A percentile compares a stretch with the other conserved stretches of the same genome.
phyloP scores from a whole-genome alignment of 1,140 invertebrate species.

The Druon quercuslanigerum region DNA sequence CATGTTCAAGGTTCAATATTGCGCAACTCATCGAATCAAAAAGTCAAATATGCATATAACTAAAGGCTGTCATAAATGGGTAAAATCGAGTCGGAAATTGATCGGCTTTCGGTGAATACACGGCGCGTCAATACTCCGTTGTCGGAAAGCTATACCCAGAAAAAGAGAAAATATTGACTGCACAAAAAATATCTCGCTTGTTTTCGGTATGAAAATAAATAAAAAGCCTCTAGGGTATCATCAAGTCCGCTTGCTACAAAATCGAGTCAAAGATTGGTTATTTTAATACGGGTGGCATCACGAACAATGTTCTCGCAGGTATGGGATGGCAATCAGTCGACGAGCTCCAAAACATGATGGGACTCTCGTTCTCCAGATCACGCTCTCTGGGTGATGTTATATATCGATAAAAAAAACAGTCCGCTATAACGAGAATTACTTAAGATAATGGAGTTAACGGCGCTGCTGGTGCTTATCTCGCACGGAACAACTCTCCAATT shows the following conservation, averaged over 20 bases:
- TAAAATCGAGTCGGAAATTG: conserved; percentile 46
- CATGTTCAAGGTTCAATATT: conserved; percentile 19
- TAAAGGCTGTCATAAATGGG: conserved; percentile 37
- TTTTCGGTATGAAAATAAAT: conserved; percentile 28
- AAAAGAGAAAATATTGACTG: conserved; percentile 47
- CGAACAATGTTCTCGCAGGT: conserved; percentile 4
- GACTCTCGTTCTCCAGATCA: conserved; percentile 31
- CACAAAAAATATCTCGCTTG: conserved; percentile 46
- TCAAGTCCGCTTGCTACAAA: conserved; percentile 42
- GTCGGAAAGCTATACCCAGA: neutral
- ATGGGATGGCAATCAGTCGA: conserved; percentile 35
- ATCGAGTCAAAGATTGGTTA: conserved; percentile 50
- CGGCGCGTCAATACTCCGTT: neutral
- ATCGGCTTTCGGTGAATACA: conserved; percentile 36
- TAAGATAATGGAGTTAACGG: conserved; percentile 42
- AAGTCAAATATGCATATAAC: conserved; percentile 34
- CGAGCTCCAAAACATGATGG: conserved; percentile 35
- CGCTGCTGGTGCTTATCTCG: conserved; percentile 47
- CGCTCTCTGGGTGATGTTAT: conserved; percentile 35
- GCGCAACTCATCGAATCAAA: neutral
- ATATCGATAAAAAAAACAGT: conserved; percentile 44
- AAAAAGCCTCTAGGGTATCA: conserved; percentile 35
- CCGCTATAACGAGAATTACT: conserved; percentile 43
- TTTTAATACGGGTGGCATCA: conserved; percentile 19
- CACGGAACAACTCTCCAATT: conserved; percentile 48